Evolutionary conservation across 2,113 vertebrate genomes (phyloP).

Genomic region (Lutjanus erythropterus): DNA sequence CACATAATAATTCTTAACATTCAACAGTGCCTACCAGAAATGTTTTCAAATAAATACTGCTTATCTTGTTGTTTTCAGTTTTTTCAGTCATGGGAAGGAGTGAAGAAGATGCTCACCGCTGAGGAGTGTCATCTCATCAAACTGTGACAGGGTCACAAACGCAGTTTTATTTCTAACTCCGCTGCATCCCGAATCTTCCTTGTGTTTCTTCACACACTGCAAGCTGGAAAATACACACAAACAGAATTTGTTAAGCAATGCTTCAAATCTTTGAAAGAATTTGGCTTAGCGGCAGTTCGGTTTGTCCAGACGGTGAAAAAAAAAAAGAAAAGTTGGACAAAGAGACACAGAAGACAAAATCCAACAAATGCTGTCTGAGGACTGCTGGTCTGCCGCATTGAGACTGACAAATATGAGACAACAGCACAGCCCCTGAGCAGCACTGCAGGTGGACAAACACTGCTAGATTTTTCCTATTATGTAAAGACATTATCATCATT

Average conservation of each 20-base stretch:
- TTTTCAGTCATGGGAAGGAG: background rate
- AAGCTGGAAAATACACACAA: conserved; percentile 83
- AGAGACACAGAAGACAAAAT: background rate
- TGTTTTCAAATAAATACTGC: background rate
- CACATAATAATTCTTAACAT: background rate
- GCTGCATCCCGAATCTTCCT: conserved; percentile 87
- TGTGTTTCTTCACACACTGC: conserved; percentile 94
- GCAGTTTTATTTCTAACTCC: conserved; percentile 93
- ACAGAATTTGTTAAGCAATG: background rate
- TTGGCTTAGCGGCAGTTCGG: background rate
- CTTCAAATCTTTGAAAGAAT: background rate
- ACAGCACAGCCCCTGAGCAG: background rate
- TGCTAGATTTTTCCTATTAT: background rate
- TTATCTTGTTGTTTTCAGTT: background rate
- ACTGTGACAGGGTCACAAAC: conserved; percentile 88
- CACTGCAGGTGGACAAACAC: conserved; percentile 3
- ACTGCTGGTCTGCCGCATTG: background rate
- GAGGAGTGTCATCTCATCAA: conserved; percentile 92
- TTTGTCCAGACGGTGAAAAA: background rate
- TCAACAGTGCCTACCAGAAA: background rate
- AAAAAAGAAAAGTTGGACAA: background rate
- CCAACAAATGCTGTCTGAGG: background rate
- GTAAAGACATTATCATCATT: background rate
- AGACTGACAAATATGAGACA: background rate
- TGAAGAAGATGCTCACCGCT: conserved; percentile 86